Evolutionary conservation across 2,797 vertebrate species (phyloP).

Genomic region (Intellagama lesueurii): DNA sequence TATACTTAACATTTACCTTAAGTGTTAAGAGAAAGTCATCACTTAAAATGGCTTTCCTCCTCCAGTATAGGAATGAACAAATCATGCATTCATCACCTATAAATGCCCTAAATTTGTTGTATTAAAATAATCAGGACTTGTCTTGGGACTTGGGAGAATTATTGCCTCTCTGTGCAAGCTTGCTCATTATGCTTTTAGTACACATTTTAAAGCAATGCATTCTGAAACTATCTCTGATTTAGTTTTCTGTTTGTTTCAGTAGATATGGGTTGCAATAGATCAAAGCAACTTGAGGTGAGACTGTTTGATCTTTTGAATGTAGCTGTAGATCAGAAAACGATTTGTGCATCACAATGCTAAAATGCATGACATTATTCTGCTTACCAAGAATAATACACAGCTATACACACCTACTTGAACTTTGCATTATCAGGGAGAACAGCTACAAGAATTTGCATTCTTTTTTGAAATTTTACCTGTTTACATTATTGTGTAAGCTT

Average conservation of each 20-base stretch:
- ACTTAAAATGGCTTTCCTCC: neutral
- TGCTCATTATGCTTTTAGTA: neutral
- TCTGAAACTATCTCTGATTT: constrained; percentile 51
- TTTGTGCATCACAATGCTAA: neutral
- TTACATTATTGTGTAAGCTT: too few relatives aligned
- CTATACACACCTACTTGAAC: too few relatives aligned
- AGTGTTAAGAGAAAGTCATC: constrained; percentile 11
- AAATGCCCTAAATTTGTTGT: constrained; percentile 25
- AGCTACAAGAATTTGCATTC: neutral
- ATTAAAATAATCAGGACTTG: constrained; percentile 35
- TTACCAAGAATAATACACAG: neutral
- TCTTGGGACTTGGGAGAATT: constrained; percentile 15
- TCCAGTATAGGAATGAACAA: constrained; percentile 35
- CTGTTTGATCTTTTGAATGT: constrained; percentile 27
- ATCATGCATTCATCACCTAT: constrained; percentile 10
- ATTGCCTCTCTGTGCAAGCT: constrained; percentile 24
- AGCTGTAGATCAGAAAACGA: constrained; percentile 22
- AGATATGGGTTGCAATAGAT: constrained; percentile 13
- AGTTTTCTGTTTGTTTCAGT: constrained; percentile 36
- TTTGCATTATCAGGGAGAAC: neutral
- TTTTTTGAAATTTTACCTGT: neutral
- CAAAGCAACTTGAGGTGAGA: constrained; percentile 28
- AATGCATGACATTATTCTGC: neutral
- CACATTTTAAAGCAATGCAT: neutral
- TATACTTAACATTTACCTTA: constrained; percentile 18